Base-by-base conservation (phyloP, 2,888 invertebrate genomes). In the Drosophila helvetica region DNA sequence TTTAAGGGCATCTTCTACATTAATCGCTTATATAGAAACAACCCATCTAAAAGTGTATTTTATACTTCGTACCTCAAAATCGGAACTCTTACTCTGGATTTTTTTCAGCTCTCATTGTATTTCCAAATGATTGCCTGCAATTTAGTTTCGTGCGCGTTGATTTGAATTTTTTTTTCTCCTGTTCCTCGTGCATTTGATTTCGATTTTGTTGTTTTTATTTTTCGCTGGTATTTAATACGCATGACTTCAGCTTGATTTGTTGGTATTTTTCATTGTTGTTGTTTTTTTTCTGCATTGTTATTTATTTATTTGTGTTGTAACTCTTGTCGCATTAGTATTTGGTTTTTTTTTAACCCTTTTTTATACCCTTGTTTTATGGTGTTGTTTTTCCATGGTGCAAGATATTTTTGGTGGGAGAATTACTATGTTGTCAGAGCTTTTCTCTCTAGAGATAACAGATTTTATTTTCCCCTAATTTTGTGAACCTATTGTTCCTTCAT, bases 111-210 rank as follows among this genome's bases (percentile, higher is more conserved):
- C 47, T 42, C 53, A 58, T 80, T 65, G 53, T 70, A 59, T 83
- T 83, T 86, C 79, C 86, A 79, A 83, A 72, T 80, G 81, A 83
- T 83, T 83, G 84, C 75, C 84, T 83, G 80, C 86, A 80, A 83
- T 83, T 83, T 84, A 71, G 79, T 71, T 38, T 82, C 86, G 84
- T 83, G 86, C 81, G 86, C 77, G 80, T 79, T 79, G 86, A 80
- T 83, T 83, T 80, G 60, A 66, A 73, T 73, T 71, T 78, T 67
- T 63, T 51, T 27, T 25, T 27, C 33, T 51, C 27, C 48, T 60
- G 59, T 63, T 67, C 65, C 69, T 70, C 71, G 55, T 56, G 51
- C 54, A 55, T 72, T 67, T 45, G 63, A 48, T 64, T 55, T 52
- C 18, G 43, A 45, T 56, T 38, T 47, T 65, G 38, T 38, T 22